These are phyloP conservation scores for Hemibagrus guttatus DNA, from an alignment of 2,797 vertebrate species.

Conservation along the genomic window DNA sequence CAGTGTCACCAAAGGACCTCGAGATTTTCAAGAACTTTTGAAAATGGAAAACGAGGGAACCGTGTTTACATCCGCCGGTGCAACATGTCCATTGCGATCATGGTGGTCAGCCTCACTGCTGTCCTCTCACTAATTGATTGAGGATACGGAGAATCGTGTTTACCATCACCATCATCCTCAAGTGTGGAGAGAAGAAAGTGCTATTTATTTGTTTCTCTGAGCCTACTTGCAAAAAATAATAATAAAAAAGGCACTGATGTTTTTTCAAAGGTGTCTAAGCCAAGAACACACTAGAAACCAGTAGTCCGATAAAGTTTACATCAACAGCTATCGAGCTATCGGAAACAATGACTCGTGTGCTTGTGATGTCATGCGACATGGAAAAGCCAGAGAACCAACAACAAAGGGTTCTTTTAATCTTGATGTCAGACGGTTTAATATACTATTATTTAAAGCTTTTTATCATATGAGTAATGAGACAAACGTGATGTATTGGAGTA, in stretches of 20 bases:
- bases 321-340: background rate
- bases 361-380: background rate
- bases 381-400: conserved; percentile 10
- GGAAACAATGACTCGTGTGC: background rate
- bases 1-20: conserved; percentile 85
- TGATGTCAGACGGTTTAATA: background rate
- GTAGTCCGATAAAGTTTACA: conserved; percentile 12
- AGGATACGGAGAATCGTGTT: conserved; percentile 13
- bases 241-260: conserved; percentile 52
- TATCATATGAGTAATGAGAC: background rate
- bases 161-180: conserved; percentile 13
- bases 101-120: conserved; percentile 24
- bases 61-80: background rate
- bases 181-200: conserved; percentile 1
- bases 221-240: conserved; percentile 67
- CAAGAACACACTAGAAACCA: conserved; percentile 22
- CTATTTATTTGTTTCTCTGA: conserved; percentile 61
- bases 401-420: conserved; percentile 11
- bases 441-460: background rate
- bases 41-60: conserved; percentile 45
- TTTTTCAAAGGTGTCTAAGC: conserved; percentile 26
- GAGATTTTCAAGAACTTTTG: conserved; percentile 95
- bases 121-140: conserved; percentile 11
- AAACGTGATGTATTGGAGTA: background rate
- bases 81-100: conserved; percentile 7